phyloP scores from a whole-genome alignment of 2,888 invertebrate genomes.

The Scaptomyza tumidula region DNA sequence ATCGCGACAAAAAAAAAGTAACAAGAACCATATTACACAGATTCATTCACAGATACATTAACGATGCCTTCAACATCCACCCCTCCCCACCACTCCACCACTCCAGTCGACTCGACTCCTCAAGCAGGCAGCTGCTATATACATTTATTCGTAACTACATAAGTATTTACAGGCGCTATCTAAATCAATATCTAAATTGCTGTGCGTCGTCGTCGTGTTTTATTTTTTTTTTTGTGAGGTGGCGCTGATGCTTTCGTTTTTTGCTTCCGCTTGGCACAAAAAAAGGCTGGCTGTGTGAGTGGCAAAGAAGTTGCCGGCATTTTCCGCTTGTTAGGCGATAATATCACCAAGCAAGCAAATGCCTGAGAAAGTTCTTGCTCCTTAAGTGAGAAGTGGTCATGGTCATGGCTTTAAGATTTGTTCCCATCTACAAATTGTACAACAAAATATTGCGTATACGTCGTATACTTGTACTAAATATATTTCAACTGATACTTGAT shows the following conservation, averaged over 20 bases:
- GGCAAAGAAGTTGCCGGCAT: constrained; percentile 35
- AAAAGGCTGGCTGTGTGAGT: constrained; percentile 9
- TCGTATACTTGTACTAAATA: not conserved
- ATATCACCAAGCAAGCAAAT: constrained; percentile 50
- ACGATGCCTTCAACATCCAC: not conserved
- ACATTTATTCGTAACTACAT: constrained; percentile 30
- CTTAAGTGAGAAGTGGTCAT: constrained; percentile 26
- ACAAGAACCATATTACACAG: not conserved
- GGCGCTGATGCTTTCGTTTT: too few species aligned
- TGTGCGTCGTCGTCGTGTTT: constrained; percentile 25
- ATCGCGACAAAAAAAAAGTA: not conserved
- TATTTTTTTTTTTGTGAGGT: too few species aligned
- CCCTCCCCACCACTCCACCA: not conserved
- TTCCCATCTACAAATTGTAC: not conserved
- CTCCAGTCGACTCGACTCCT: too few species aligned
- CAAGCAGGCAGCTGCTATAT: not conserved
- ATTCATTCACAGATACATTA: not conserved
- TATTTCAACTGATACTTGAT: not conserved
- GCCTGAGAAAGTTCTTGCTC: constrained; percentile 31
- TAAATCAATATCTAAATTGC: constrained; percentile 72
- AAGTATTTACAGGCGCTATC: constrained; percentile 55
- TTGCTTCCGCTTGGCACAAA: constrained; percentile 3
- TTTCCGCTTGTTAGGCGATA: constrained; percentile 67
- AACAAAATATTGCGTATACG: not conserved
- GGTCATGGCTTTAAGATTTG: constrained; percentile 32